phyloP scores from a whole-genome alignment of 2,797 vertebrate genomes.

The Bovichtus diacanthus region DNA sequence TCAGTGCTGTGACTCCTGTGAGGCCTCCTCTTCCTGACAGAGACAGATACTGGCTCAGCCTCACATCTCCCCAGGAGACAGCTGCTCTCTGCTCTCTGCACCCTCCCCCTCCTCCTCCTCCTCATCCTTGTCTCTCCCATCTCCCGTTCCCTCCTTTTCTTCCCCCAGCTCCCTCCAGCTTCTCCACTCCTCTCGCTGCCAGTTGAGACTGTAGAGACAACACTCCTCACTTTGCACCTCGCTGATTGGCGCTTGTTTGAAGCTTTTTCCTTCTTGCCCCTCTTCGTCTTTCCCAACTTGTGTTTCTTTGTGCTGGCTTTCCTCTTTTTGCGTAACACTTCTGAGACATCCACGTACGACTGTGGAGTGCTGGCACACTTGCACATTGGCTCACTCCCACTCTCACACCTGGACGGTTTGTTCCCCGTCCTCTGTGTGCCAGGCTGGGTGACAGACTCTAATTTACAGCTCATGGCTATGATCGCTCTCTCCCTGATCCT shows the following conservation, averaged over 20 bases:
- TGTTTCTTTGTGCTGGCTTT: conserved; percentile 73
- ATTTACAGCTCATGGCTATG: conserved; percentile 85
- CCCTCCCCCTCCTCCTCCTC: conserved; percentile 44
- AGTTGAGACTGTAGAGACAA: conserved; percentile 82
- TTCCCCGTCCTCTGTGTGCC: conserved; percentile 74
- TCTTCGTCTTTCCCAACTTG: conserved; percentile 70
- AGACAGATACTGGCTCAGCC: conserved; percentile 74
- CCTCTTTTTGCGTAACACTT: conserved; percentile 78
- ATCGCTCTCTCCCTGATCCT: conserved; percentile 87
- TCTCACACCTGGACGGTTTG: conserved; percentile 76
- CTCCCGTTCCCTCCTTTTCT: conserved; percentile 55
- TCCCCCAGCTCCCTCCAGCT: conserved; percentile 55
- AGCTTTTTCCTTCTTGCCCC: conserved; percentile 62
- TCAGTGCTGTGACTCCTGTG: conserved; percentile 64
- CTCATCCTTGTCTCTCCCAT: conserved; percentile 28
- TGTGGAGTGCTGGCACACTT: conserved; percentile 45
- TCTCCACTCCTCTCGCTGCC: conserved; percentile 72
- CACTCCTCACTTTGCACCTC: conserved; percentile 80
- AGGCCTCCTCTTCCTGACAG: conserved; percentile 75
- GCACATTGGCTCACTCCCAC: conserved; percentile 58
- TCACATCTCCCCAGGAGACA: conserved; percentile 71
- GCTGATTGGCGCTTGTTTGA: conserved; percentile 74
- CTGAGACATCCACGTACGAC: conserved; percentile 62
- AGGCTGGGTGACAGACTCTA: conserved; percentile 82
- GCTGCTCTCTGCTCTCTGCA: conserved; percentile 63